Base-by-base conservation (phyloP, 2,888 invertebrate species). In the Tiliacea citrago region DNA sequence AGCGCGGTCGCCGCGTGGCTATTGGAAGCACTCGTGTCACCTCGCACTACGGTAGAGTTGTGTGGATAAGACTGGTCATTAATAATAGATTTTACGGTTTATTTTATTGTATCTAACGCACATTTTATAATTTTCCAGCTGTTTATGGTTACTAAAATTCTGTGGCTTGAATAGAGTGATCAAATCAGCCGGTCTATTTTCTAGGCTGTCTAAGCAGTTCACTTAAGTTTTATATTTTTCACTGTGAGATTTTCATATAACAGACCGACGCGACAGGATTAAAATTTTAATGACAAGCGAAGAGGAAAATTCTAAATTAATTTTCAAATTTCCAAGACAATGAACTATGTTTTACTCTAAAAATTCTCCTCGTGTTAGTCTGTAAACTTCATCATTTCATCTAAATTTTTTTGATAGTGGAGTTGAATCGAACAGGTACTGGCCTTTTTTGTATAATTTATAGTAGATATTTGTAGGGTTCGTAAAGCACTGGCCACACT, bases 21-120 rank as follows among this genome's bases (percentile, higher is more conserved):
- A 91, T 93, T 92, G 93, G 85, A 68, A 90, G 89, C 93, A 93
- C 93, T 91, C 90, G 92, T 84, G 90, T 83, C 91, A 87, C 82
- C 83, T 86, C 83, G 73, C 75, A 67, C 58, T 61, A 45, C 62
- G 85, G 13, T 70, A 45, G 77, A 58, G 29, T 75, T 62, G 62
- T 73, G 70, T 88, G 88, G 90, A 90, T 77, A 79, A 10, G 88
- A 39, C 45, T n/a, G n/a, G 1, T n/a, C 35, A 42, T 47, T 61
- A n/a, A 4, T 18, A 35, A 21, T 12, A 6, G 10, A n/a, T 79
- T 60, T 71, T 47, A 39, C 12, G 13, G 13, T 66, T 45, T 47
- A 45, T 55, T 45, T 35, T 2, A 6, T 13, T 29, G 5, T 16
- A 1, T 0, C 13, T 65, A 21, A 29, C 29, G 29, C 4, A 47